Percentiles rank a stretch among this genome's conserved stretches.
Conservation (phyloP, 2,888 invertebrate genomes). For the Periphyllus acericola region DNA sequence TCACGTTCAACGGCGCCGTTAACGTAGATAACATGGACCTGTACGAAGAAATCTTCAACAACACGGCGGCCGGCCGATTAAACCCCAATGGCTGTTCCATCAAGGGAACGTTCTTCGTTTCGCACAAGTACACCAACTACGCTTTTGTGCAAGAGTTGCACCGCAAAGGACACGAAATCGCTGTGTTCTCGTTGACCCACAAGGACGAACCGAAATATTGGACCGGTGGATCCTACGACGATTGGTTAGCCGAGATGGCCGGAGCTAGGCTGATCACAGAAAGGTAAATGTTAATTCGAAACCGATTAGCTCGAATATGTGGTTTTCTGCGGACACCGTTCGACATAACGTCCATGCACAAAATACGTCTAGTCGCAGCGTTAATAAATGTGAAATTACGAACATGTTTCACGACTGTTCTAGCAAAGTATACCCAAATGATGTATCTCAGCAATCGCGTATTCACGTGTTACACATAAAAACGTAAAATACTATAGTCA, state of each 20-base stretch:
- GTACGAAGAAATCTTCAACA: slow-evolving; percentile 89
- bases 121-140: slow-evolving; percentile 92
- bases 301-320: too few relatives aligned
- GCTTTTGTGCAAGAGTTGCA: slow-evolving; percentile 90
- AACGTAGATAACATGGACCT: slow-evolving; percentile 93
- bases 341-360: too few relatives aligned
- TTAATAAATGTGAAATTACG: too few relatives aligned
- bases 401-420: too few relatives aligned
- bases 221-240: slow-evolving; percentile 86
- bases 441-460: too few relatives aligned
- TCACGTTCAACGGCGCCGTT: slow-evolving; percentile 91
- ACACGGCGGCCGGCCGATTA: slow-evolving; percentile 75
- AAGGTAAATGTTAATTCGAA: too few relatives aligned
- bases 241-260: slow-evolving; percentile 95
- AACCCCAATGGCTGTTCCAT: slow-evolving; percentile 92
- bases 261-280: slow-evolving; percentile 87
- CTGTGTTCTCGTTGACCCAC: slow-evolving; percentile 91
- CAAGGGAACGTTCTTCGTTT: slow-evolving; percentile 90
- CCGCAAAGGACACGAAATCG: slow-evolving; percentile 89
- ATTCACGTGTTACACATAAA: too few relatives aligned
- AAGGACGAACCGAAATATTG: slow-evolving; percentile 93
- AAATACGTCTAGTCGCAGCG: too few relatives aligned
- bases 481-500: too few relatives aligned
- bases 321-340: too few relatives aligned
- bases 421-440: too few relatives aligned